phyloP scores from a whole-genome alignment of 2,113 vertebrate genomes.

The Boleophthalmus pectinirostris region DNA sequence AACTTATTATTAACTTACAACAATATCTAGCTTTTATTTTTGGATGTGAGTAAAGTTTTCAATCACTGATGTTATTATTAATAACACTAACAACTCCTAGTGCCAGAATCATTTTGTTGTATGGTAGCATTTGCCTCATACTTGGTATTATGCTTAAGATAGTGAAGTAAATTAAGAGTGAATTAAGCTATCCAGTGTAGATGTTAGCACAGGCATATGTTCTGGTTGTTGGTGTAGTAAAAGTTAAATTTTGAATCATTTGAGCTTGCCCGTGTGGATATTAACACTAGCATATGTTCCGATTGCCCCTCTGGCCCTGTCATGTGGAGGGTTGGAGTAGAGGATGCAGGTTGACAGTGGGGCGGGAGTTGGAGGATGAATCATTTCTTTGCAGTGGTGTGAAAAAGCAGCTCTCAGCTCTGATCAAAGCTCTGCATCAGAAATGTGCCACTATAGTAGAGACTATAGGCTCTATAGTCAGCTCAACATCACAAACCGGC shows the following conservation, averaged over 20 bases:
- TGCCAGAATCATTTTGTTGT: neutral
- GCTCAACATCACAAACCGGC: slow-evolving; percentile 5
- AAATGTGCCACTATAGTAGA: slow-evolving; percentile 1
- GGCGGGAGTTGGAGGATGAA: slow-evolving; percentile 40
- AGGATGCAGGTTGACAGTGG: neutral
- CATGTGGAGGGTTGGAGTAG: neutral
- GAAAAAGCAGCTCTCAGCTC: slow-evolving; percentile 24
- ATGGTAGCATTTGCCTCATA: neutral
- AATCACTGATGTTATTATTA: neutral
- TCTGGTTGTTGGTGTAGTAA: no score
- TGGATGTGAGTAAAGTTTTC: no score
- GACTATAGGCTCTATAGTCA: neutral
- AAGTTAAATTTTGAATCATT: neutral
- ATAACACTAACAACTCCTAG: no score
- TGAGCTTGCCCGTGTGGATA: neutral
- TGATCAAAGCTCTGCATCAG: slow-evolving; percentile 51
- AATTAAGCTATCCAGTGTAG: no score
- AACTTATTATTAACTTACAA: no score
- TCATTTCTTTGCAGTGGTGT: slow-evolving; percentile 49
- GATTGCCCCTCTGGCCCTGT: neutral
- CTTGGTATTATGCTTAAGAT: no score
- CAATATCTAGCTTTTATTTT: no score
- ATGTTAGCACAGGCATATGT: no score
- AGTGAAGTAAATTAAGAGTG: no score
- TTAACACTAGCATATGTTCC: neutral